These are phyloP conservation scores for Amphiprion percula DNA, from an alignment of 2,113 vertebrate species.

Conservation along the genomic window DNA sequence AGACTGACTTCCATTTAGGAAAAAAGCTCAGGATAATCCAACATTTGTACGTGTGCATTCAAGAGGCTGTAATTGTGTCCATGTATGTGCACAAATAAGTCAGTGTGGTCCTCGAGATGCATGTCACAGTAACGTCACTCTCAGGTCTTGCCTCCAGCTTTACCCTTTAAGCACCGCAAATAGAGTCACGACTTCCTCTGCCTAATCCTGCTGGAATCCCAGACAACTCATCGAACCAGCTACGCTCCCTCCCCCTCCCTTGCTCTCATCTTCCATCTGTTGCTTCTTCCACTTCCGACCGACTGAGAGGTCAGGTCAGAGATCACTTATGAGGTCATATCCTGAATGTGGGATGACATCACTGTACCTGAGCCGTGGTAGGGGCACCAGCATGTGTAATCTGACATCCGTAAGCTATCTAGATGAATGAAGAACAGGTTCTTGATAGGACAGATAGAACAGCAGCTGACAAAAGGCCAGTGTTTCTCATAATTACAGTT, in stretches of 20 bases:
- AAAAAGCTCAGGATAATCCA: conserved; percentile 44
- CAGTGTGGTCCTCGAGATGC: conserved; percentile 18
- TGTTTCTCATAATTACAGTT: too few relatives aligned
- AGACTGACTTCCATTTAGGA: conserved; percentile 51
- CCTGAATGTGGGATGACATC: conserved; percentile 40
- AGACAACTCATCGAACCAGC: conserved; percentile 41
- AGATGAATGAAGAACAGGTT: not conserved
- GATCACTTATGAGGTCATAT: conserved; percentile 55
- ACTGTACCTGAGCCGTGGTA: conserved; percentile 9
- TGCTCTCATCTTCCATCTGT: conserved; percentile 65
- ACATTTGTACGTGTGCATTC: conserved; percentile 23
- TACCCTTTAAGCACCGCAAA: conserved; percentile 64
- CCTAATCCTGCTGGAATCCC: conserved; percentile 73
- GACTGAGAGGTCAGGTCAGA: conserved; percentile 31
- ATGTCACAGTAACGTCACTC: conserved; percentile 46
- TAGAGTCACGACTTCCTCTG: conserved; percentile 74
- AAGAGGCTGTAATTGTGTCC: conserved; percentile 7
- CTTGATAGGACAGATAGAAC: too few relatives aligned
- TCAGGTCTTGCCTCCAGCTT: conserved; percentile 40
- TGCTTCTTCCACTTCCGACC: conserved; percentile 65
- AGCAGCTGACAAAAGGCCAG: too few relatives aligned
- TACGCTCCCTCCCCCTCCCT: not conserved
- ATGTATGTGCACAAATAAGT: conserved; percentile 13
- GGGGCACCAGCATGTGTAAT: not conserved
- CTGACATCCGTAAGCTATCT: not conserved